A percentile compares a stretch with the other conserved stretches of the same genome.
phyloP scores from a whole-genome alignment of 2,797 vertebrate genomes.

The Molossus molossus region DNA sequence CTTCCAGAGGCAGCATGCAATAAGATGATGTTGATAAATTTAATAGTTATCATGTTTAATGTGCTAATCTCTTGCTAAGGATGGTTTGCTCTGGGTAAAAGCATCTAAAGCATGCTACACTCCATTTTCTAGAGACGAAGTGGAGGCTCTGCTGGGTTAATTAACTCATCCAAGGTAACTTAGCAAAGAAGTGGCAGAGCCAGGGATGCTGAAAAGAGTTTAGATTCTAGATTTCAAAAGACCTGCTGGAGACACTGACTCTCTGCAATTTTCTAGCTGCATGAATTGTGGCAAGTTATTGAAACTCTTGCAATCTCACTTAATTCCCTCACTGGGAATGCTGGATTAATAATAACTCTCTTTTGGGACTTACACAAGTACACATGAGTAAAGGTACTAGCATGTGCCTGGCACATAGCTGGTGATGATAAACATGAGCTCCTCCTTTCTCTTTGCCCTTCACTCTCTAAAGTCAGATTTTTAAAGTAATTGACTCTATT shows the following conservation, averaged over 20 bases:
- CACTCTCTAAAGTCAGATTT: conserved; percentile 39
- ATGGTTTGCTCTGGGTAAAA: background rate
- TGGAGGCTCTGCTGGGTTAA: background rate
- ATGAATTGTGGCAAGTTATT: background rate
- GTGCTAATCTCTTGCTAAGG: background rate
- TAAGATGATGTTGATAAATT: background rate
- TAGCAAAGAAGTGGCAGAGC: background rate
- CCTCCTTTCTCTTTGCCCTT: background rate
- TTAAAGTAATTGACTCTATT: conserved; percentile 39
- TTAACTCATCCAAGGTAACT: background rate
- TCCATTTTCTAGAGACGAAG: background rate
- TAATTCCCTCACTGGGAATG: conserved; percentile 26
- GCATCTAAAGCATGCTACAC: background rate
- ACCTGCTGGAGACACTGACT: background rate
- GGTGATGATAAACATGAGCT: background rate
- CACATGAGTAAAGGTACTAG: background rate
- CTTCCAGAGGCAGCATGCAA: background rate
- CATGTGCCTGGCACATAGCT: background rate
- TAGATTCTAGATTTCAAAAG: conserved; percentile 22
- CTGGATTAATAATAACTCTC: background rate
- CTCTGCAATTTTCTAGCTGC: conserved; percentile 14
- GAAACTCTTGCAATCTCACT: conserved; percentile 8
- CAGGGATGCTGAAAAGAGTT: background rate
- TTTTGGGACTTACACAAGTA: background rate
- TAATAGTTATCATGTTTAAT: background rate